Base-by-base conservation (phyloP, 2,797 vertebrate species). In the Cynodonichthys magdalenae region DNA sequence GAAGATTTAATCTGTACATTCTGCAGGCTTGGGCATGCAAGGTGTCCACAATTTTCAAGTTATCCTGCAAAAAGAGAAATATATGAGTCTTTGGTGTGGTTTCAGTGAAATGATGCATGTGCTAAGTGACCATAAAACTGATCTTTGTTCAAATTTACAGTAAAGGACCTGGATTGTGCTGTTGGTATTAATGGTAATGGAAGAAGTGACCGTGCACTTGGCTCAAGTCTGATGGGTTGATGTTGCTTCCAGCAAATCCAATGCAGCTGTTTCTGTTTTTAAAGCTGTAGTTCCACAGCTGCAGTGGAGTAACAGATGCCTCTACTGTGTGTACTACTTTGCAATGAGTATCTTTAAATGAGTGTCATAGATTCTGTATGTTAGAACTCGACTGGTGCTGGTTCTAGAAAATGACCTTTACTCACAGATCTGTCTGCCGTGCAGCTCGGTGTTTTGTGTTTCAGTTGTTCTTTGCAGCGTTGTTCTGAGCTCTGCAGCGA, bases 21-120 rank as follows among this genome's bases (percentile, higher is more conserved):
- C 24, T 84, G 77, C 83, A 87, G 58, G 73, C 41, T 18, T 88
- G 64, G 0, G 0, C 31, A 46, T 66, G 39, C 49, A 92, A 51
- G 60, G 12, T 69, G 10, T 0, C 56, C 51, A 77, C 36, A 29
- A 47, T 47, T 10, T 20, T 11, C 1, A 3, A 11, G 9, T 63
- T 0, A 39, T 56, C 50, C 89, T 90, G 85, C 15, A 34, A 36
- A 65, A 59, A 0, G 76, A 27, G 18, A 80, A 1, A 5, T 0
- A 66, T 0, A 18, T 15, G 4, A 79, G 53, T 62, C 27, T 1
- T 18, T n/a, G 47, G 7, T 11, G 62, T 18, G 28, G 31, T 56
- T 27, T 39, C 6, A 41, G 52, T 27, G 17, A 53, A 15, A 34
- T 28, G 39, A 6, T 15, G 7, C 15, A 9, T 56, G 15, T 17